Evolutionary conservation across 2,888 invertebrate species (phyloP).

Genomic region (Harpalus rubripes): DNA sequence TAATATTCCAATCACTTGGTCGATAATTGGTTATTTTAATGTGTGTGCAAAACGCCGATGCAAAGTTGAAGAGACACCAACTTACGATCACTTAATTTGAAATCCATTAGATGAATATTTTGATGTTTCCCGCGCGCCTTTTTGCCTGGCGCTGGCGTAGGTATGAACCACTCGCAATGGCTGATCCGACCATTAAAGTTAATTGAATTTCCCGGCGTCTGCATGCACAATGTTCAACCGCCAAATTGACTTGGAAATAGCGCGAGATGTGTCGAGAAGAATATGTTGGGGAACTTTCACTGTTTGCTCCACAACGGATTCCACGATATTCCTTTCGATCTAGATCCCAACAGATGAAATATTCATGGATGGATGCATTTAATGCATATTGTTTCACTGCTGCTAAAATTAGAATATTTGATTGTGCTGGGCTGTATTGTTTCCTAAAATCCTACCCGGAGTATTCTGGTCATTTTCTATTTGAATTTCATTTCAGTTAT

Average conservation of each 20-base stretch:
- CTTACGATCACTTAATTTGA: slow-evolving; percentile 72
- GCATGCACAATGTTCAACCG: slow-evolving; percentile 76
- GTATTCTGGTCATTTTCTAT: not conserved
- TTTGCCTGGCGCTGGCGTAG: slow-evolving; percentile 65
- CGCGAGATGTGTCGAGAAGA: slow-evolving; percentile 73
- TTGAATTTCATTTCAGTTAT: not conserved
- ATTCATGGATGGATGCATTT: slow-evolving; percentile 27
- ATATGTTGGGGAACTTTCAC: slow-evolving; percentile 71
- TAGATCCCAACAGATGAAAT: slow-evolving; percentile 1
- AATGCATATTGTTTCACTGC: slow-evolving; percentile 12
- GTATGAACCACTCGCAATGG: slow-evolving; percentile 69
- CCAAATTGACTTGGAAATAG: slow-evolving; percentile 78
- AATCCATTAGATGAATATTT: slow-evolving; percentile 76
- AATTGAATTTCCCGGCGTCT: slow-evolving; percentile 79
- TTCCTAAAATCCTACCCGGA: not conserved
- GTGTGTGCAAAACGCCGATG: slow-evolving; percentile 50
- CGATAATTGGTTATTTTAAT: slow-evolving; percentile 35
- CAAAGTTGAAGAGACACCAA: slow-evolving; percentile 57
- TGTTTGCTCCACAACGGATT: slow-evolving; percentile 35
- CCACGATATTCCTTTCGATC: not conserved
- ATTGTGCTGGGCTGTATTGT: not conserved
- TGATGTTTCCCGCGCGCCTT: slow-evolving; percentile 71
- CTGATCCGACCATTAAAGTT: slow-evolving; percentile 79
- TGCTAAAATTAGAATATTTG: not conserved
- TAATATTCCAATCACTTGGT: too few species aligned